These are phyloP conservation scores for Hesperia comma DNA, from an alignment of 2,888 invertebrate genomes.

Conservation along the genomic window DNA sequence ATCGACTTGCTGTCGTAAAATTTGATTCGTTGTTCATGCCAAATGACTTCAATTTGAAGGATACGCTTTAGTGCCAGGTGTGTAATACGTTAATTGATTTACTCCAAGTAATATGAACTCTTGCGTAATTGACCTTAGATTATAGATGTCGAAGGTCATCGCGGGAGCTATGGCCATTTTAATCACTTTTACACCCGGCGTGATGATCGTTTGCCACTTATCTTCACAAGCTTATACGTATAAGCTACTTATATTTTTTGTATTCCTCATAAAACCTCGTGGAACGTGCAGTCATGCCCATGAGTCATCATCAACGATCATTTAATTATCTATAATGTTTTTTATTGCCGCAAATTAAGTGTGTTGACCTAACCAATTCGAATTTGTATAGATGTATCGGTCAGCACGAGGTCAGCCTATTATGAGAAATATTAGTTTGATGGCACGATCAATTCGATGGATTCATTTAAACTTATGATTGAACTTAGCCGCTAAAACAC, in stretches of 20 bases:
- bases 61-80: slow-evolving; percentile 1
- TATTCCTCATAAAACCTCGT: slow-evolving; percentile 1
- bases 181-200: neutral
- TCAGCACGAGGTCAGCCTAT: slow-evolving; percentile 16
- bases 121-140: slow-evolving; percentile 1
- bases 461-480: slow-evolving; percentile 1
- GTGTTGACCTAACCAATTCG: slow-evolving; percentile 25
- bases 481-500: slow-evolving; percentile 14
- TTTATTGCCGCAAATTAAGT: slow-evolving; percentile 21
- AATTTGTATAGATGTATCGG: slow-evolving; percentile 9
- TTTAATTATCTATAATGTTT: slow-evolving; percentile 17
- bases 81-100: neutral
- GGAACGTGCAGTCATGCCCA: neutral
- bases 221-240: neutral
- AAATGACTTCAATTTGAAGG: slow-evolving; percentile 1
- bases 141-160: neutral
- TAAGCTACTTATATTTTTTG: slow-evolving; percentile 9
- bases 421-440: slow-evolving; percentile 5
- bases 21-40: neutral
- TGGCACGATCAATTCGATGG: neutral
- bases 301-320: slow-evolving; percentile 20
- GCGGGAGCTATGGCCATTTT: neutral
- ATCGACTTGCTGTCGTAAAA: neutral
- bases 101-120: neutral
- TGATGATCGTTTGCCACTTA: slow-evolving; percentile 22